These are phyloP conservation scores for Diaphora mendica DNA, from an alignment of 2,888 invertebrate species.

Conservation along the genomic window DNA sequence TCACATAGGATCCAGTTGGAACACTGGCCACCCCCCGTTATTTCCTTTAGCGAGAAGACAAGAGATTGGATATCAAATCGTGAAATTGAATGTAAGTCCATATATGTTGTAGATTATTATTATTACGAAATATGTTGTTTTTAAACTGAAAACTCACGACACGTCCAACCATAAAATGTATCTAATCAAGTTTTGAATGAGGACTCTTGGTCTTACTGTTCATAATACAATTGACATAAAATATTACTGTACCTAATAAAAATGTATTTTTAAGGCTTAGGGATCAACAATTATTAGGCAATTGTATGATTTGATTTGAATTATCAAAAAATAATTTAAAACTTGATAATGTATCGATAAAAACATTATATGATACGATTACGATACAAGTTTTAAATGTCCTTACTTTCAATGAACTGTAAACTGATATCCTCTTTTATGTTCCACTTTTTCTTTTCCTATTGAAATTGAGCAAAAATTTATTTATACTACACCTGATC, in stretches of 20 bases:
- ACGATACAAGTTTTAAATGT: too few species aligned
- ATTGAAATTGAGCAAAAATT: not conserved
- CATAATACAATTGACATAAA: not conserved
- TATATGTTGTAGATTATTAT: conserved; percentile 6
- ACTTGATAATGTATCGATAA: too few species aligned
- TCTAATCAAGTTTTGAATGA: not conserved
- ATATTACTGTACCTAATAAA: not conserved
- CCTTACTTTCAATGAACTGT: not conserved
- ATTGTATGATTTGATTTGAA: too few species aligned
- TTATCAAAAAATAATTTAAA: too few species aligned
- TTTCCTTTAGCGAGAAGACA: conserved; percentile 38
- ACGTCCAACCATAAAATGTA: too few species aligned
- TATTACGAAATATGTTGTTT: not conserved
- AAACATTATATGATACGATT: too few species aligned
- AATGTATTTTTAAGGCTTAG: not conserved
- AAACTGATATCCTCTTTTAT: not conserved
- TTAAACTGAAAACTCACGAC: not conserved
- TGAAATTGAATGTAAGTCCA: conserved; percentile 10
- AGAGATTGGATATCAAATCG: not conserved
- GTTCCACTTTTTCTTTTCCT: not conserved
- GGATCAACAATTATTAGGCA: too few species aligned
- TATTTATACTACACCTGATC: too few species aligned
- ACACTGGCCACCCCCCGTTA: conserved; percentile 51
- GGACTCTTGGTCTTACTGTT: not conserved
- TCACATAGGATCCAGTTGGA: conserved; percentile 62